Conservation (phyloP, 2,113 vertebrate genomes). For the Platichthys flesus region DNA sequence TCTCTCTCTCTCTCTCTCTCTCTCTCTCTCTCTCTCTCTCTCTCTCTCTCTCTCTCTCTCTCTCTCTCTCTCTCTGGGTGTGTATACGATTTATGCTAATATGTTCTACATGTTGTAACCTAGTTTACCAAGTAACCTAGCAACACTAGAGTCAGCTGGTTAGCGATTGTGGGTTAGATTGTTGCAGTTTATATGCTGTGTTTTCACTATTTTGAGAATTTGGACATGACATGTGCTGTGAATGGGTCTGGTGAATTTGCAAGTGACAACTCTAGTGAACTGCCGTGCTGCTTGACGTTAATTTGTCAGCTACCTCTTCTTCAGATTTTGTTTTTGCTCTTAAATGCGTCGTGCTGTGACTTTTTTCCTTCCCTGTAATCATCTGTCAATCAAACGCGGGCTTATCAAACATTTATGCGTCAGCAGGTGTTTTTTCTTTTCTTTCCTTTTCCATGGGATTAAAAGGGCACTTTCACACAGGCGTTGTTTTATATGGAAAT, state of each 20-base stretch:
- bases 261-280: background rate
- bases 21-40: constrained; percentile 6
- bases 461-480: background rate
- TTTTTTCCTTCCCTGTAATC: constrained; percentile 1
- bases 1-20: background rate
- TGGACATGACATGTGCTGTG: background rate
- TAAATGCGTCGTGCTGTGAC: background rate
- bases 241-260: constrained; percentile 8
- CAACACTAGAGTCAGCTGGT: constrained; percentile 75
- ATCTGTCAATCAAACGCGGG: constrained; percentile 3
- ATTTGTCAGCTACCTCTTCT: constrained; percentile 23
- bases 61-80: background rate
- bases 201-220: constrained; percentile 17
- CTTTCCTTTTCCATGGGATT: background rate
- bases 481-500: too few relatives aligned
- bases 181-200: constrained; percentile 5
- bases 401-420: background rate
- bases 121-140: constrained; percentile 81
- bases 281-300: constrained; percentile 11
- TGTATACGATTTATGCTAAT: constrained; percentile 70
- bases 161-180: constrained; percentile 19
- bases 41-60: constrained; percentile 15
- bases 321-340: constrained; percentile 18
- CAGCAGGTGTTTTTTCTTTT: background rate
- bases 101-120: constrained; percentile 71